Evolutionary conservation across 2,797 vertebrate species (phyloP), one percentile per base, ranked within the genome.

Genomic region (Sebastes vulpes): DNA sequence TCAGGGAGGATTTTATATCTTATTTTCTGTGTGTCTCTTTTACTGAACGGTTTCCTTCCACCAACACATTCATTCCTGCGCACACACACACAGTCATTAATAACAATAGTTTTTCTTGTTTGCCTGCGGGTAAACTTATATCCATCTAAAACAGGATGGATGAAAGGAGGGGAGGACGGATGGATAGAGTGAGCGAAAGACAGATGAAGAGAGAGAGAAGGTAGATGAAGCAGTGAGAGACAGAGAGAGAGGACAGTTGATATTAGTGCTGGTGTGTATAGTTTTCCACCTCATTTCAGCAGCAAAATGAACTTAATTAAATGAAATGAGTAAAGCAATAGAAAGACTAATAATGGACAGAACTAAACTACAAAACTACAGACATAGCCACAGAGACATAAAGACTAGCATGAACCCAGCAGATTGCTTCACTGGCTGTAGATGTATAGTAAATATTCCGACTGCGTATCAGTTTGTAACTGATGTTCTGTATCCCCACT

Each of bases 131-230:
- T 67, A 32, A 84, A 84, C 68, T 59, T 59, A 85, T 84, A 86
- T 84, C 57, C 81, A 86, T 88, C 50, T 77, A 53, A 81, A 84
- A 73, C 57, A 79, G 67, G 58, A 75, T 26, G 61, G 77, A 81
- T 81, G 75, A 50, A 72, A 56, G 60, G 12, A 58, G 29, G 18
- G 20, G 20, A 28, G 38, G 60, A 58, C 48, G 28, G 63, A 77
- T 56, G 56, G 73, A 75, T 64, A 11, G 67, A 65, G 69, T 32
- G 46, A 65, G 66, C 50, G 28, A 42, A 32, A 46, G 38, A 46
- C 6, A 46, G 38, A 70, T 52, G 31, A 54, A 25, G 38, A 46
- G 38, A 7, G 38, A 7, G 48, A 58, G 25, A 25, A 25, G 23
- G 31, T 4, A 28, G 52, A 74, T 48, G 29, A 61, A 38, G 52